Evolutionary conservation across 1,140 invertebrate species (phyloP).

Genomic region (Heliconius congener): DNA sequence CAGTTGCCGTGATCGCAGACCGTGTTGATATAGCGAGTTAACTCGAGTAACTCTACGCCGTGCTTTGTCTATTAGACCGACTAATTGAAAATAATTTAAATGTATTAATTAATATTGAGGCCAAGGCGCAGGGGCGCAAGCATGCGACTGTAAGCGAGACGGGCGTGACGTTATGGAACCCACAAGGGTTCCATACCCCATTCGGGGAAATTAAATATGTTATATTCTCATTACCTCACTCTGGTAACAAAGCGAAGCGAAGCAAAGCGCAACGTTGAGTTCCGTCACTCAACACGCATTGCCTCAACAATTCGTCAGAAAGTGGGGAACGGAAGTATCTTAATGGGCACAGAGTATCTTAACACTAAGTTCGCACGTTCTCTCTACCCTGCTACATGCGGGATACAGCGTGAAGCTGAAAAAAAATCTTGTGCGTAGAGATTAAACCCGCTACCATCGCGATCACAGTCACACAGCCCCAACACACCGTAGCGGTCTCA

Average conservation of each 20-base stretch:
- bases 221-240: too few relatives aligned
- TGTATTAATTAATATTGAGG: too few relatives aligned
- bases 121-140: too few relatives aligned
- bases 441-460: too few relatives aligned
- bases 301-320: not conserved
- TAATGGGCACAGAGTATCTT: not conserved
- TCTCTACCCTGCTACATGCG: not conserved
- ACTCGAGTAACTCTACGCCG: too few relatives aligned
- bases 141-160: not conserved
- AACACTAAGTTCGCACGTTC: not conserved
- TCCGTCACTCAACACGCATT: not conserved
- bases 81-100: too few relatives aligned
- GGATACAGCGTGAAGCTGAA: not conserved
- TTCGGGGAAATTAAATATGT: not conserved
- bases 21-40: too few relatives aligned
- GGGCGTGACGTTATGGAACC: not conserved
- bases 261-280: not conserved
- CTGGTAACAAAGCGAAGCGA: too few relatives aligned
- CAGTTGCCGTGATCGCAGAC: too few relatives aligned
- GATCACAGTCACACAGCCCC: too few relatives aligned
- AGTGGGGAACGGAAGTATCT: not conserved
- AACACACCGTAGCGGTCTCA: too few relatives aligned
- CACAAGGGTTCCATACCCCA: not conserved
- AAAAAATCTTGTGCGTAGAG: not conserved
- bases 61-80: too few relatives aligned